These are phyloP conservation scores for Callionymus lyra DNA, from an alignment of 2,113 vertebrate species.

Conservation along the genomic window DNA sequence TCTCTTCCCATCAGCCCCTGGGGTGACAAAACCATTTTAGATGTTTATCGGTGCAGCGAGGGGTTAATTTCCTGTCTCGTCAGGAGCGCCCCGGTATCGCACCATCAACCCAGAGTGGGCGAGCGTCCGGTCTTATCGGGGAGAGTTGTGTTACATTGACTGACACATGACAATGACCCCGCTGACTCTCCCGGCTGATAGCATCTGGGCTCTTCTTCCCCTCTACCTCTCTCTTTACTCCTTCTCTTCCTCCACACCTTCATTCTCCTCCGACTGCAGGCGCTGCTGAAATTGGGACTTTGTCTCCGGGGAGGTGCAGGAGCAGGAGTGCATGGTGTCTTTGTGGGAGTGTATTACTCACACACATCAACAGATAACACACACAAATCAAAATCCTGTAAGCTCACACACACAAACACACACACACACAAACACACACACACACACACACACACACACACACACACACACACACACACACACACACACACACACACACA, in stretches of 20 bases:
- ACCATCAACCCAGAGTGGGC: conserved; percentile 37
- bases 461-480: background rate
- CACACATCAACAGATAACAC: conserved; percentile 39
- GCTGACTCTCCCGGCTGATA: conserved; percentile 55
- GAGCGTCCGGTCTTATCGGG: conserved; percentile 56
- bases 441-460: conserved; percentile 10
- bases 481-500: conserved; percentile 3
- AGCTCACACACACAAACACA: conserved; percentile 4
- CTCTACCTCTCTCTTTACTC: conserved; percentile 26
- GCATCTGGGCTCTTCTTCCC: conserved; percentile 50
- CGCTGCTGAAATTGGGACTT: conserved; percentile 51
- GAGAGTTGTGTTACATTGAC: conserved; percentile 56
- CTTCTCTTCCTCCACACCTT: background rate
- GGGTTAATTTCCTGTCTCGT: conserved; percentile 69
- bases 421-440: too few species aligned
- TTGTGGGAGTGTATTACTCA: conserved; percentile 47
- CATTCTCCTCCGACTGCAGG: conserved; percentile 42
- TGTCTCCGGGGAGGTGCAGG: conserved; percentile 50
- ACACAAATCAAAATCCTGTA: conserved; percentile 18
- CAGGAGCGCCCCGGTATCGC: conserved; percentile 47
- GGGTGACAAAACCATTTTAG: conserved; percentile 67
- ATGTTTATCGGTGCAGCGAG: conserved; percentile 66
- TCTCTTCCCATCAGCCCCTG: conserved; percentile 65
- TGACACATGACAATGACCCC: conserved; percentile 70
- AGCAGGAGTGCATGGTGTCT: conserved; percentile 41